These are phyloP conservation scores for Meloidogyne floridensis DNA, from an alignment of 1,140 invertebrate genomes.

Conservation along the genomic window DNA sequence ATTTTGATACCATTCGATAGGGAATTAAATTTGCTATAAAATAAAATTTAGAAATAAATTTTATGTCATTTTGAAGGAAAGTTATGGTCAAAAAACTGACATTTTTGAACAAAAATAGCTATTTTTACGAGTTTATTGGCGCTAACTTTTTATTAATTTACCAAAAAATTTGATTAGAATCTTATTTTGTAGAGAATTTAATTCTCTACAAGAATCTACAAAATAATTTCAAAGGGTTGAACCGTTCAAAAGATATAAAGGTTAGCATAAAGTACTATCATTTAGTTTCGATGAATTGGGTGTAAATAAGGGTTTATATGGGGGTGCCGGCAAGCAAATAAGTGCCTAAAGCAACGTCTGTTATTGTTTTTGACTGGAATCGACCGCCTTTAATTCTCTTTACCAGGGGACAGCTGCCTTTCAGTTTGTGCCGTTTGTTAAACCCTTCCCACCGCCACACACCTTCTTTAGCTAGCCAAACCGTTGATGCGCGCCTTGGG, in stretches of 20 bases:
- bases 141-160: not conserved
- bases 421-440: conserved; percentile 9
- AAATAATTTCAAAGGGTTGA: not conserved
- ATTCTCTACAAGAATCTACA: not conserved
- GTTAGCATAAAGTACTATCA: not conserved
- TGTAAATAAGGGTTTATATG: not conserved
- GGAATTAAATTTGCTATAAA: not conserved
- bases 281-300: not conserved
- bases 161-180: not conserved
- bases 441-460: not conserved
- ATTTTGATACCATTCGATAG: conserved; percentile 1
- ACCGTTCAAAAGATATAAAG: not conserved
- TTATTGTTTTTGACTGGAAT: conserved; percentile 9
- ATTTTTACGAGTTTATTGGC: not conserved
- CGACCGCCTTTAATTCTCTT: conserved; percentile 8
- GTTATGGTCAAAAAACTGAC: not conserved
- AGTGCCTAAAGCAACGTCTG: not conserved
- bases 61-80: not conserved
- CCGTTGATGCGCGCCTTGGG: conserved; percentile 2
- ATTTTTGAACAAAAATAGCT: not conserved
- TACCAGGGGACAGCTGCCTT: not conserved
- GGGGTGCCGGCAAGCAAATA: not conserved
- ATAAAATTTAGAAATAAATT: not conserved
- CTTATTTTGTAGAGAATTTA: not conserved
- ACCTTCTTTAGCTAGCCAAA: not conserved